Conservation (phyloP, 2,888 invertebrate genomes). For the Aphodius sticticus region DNA sequence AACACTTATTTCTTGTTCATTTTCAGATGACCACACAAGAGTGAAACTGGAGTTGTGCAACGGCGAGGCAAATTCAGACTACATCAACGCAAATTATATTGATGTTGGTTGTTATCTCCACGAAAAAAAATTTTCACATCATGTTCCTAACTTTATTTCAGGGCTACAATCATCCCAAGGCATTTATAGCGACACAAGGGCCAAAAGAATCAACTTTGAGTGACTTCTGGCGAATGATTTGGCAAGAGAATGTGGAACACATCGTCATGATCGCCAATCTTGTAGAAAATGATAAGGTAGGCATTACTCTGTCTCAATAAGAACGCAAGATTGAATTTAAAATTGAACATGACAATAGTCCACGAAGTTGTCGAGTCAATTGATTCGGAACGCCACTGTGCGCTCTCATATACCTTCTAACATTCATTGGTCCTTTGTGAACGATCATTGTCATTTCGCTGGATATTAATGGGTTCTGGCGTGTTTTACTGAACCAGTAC, state of each 20-base stretch:
- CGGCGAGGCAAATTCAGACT: conserved; percentile 59
- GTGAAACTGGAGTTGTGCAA: conserved; percentile 58
- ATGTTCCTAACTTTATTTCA: conserved; percentile 33
- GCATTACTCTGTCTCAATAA: neutral
- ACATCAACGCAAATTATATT: conserved; percentile 65
- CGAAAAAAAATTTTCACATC: no score
- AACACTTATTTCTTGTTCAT: conserved; percentile 34
- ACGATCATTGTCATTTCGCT: no score
- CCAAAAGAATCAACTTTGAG: conserved; percentile 54
- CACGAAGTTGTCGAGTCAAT: no score
- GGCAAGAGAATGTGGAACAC: conserved; percentile 61
- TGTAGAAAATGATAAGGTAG: conserved; percentile 60
- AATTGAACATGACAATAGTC: no score
- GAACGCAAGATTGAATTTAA: no score
- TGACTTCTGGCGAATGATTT: conserved; percentile 60
- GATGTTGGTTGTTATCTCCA: conserved; percentile 50
- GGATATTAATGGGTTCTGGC: no score
- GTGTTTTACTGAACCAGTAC: no score
- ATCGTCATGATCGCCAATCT: conserved; percentile 64
- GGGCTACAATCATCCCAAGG: conserved; percentile 52
- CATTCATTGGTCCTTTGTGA: no score
- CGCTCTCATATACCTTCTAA: no score
- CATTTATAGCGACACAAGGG: conserved; percentile 58
- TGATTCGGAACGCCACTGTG: no score
- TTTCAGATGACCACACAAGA: conserved; percentile 62